Evolutionary conservation across 2,113 vertebrate genomes (phyloP), one percentile per base, ranked within the genome.

Genomic region (Dipodomys merriami): DNA sequence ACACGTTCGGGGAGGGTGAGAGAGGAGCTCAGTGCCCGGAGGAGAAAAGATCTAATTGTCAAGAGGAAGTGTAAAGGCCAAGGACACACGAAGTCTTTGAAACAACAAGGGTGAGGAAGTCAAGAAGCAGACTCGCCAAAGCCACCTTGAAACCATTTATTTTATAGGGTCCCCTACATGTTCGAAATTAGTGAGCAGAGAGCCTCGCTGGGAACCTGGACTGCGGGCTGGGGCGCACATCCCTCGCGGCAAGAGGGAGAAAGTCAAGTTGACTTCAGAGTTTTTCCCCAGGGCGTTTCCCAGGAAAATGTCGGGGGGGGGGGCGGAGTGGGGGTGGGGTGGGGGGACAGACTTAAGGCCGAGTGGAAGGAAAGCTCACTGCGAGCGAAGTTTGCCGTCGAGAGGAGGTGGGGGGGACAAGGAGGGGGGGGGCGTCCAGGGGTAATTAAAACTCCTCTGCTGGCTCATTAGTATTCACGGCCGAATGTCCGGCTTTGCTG

Each of bases 381-480:
- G 76, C 35, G 53, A 18, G 57, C 4, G 88, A 97, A 76, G 69
- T 93, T 95, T 92, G 89, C 64, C 46, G n/a, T 94, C 86, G 96
- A 94, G 92, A 95, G 96, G 91, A 95, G 71, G 33, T 82, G 77
- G 67, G 25, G 39, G 39, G 39, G 39, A 39, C 46, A 88, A 83
- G 89, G 96, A 68, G 53, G 96, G 97, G 96, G 97, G 95, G 96
- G 97, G 39, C 39, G 95, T 97, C 96, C 96, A 90, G 83, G 83
- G 95, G 95, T 97, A 97, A 98, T 98, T 97, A 97, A 97, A 97
- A 97, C 85, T 84, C 88, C 94, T 91, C 87, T 89, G 30, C 88
- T 29, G 94, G 76, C 95, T 98, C 95, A 97, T 98, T 98, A 97
- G 98, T 96, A 98, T 98, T 98, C 97, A 97, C 96, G 97, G 96